A percentile compares a stretch with the other conserved stretches of the same genome.
Evolutionary conservation across 2,888 invertebrate species (phyloP).

Genomic region (Tetheella fluctuosa): DNA sequence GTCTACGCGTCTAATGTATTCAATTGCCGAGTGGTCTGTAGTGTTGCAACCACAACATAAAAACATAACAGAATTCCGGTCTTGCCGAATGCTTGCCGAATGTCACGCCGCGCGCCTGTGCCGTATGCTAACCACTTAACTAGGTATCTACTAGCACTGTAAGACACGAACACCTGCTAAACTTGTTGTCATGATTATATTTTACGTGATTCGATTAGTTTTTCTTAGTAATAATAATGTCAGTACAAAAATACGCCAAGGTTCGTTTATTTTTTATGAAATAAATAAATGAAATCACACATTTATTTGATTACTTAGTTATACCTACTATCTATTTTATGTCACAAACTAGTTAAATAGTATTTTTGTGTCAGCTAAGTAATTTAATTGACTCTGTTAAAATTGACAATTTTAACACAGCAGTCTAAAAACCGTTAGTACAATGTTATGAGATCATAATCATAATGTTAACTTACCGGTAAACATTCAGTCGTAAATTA

Average conservation of each 20-base stretch:
- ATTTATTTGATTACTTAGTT: too few species aligned
- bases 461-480: conserved; percentile 2
- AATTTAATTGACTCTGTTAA: not conserved
- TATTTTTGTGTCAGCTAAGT: not conserved
- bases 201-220: conserved; percentile 40
- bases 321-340: not conserved
- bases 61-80: conserved; percentile 61
- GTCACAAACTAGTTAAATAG: too few species aligned
- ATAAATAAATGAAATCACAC: too few species aligned
- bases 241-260: not conserved
- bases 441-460: conserved; percentile 8
- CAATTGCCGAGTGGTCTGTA: conserved; percentile 38
- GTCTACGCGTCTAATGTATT: conserved; percentile 51
- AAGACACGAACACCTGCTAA: conserved; percentile 46
- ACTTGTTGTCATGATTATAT: conserved; percentile 17
- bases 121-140: conserved; percentile 49
- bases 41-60: conserved; percentile 55
- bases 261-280: not conserved
- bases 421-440: conserved; percentile 3
- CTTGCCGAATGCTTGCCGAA: conserved; percentile 47
- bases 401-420: not conserved
- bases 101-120: conserved; percentile 28
- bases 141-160: conserved; percentile 29
- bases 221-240: conserved; percentile 28
- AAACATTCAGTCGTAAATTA: not conserved